Evolutionary conservation across 2,888 invertebrate species (phyloP).

Genomic region (Clistopyga incitator): DNA sequence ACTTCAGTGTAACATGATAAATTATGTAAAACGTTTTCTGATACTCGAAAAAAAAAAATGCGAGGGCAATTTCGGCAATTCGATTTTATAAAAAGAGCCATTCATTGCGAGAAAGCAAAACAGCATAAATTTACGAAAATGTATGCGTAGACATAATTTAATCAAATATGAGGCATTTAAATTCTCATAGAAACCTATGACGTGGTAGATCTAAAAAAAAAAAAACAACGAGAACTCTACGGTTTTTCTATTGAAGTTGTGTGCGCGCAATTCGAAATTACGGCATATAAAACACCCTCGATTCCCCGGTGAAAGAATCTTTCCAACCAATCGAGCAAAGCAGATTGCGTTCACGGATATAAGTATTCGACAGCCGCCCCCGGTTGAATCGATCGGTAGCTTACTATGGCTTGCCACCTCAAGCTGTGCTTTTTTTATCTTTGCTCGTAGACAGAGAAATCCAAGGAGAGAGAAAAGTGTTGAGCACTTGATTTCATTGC

Average conservation of each 20-base stretch:
- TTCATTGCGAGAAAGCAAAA: too few relatives aligned
- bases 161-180: not conserved
- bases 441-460: not conserved
- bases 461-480: not conserved
- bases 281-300: slow-evolving; percentile 9
- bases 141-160: not conserved
- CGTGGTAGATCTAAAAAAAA: not conserved
- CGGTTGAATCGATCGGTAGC: slow-evolving; percentile 33
- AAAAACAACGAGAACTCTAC: not conserved
- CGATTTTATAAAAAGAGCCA: not conserved
- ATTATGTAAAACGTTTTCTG: too few relatives aligned
- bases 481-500: slow-evolving; percentile 21
- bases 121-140: not conserved
- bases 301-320: slow-evolving; percentile 38
- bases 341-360: slow-evolving; percentile 29
- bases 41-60: not conserved
- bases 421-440: slow-evolving; percentile 3
- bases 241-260: not conserved
- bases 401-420: not conserved
- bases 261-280: slow-evolving; percentile 1
- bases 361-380: slow-evolving; percentile 17
- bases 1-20: too few relatives aligned
- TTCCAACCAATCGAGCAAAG: slow-evolving; percentile 39
- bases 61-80: too few relatives aligned
- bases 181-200: not conserved